phyloP scores from a whole-genome alignment of 1,140 invertebrate species.

The Lepidurus packardi region DNA sequence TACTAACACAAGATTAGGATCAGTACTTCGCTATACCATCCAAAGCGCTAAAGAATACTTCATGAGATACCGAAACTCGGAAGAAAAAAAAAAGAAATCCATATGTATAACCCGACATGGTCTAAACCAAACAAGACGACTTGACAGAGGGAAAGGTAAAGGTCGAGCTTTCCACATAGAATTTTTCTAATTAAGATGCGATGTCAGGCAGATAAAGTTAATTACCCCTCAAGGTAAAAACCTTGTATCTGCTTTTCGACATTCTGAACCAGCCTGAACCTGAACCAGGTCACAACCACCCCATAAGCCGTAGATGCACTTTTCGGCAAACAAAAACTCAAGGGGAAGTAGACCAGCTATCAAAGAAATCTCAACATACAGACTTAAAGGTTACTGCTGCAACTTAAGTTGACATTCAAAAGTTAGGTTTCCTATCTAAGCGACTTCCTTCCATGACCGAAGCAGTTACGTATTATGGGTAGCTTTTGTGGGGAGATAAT shows the following conservation, averaged over 20 bases:
- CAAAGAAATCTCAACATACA: no score
- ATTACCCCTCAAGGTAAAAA: slow-evolving; percentile 1
- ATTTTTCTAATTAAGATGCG: slow-evolving; percentile 22
- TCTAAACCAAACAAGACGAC: neutral
- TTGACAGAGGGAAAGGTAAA: neutral
- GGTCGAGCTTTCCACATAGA: neutral
- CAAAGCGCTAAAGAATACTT: neutral
- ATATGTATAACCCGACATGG: neutral
- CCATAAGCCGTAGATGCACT: neutral
- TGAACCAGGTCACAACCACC: slow-evolving; percentile 10
- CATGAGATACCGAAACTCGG: neutral
- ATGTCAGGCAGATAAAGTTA: slow-evolving; percentile 14
- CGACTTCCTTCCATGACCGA: neutral
- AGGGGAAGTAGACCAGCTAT: neutral
- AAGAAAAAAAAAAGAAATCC: neutral
- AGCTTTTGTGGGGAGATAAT: slow-evolving; percentile 3
- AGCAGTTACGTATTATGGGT: neutral
- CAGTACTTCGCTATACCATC: neutral
- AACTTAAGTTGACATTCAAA: no score
- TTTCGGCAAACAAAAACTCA: neutral
- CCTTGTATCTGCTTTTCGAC: slow-evolving; percentile 5
- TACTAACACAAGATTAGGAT: neutral
- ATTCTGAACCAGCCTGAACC: slow-evolving; percentile 6
- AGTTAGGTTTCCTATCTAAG: neutral
- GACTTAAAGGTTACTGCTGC: no score